Base-by-base conservation (phyloP, 2,797 vertebrate genomes). In the Anomalospiza imberbis region DNA sequence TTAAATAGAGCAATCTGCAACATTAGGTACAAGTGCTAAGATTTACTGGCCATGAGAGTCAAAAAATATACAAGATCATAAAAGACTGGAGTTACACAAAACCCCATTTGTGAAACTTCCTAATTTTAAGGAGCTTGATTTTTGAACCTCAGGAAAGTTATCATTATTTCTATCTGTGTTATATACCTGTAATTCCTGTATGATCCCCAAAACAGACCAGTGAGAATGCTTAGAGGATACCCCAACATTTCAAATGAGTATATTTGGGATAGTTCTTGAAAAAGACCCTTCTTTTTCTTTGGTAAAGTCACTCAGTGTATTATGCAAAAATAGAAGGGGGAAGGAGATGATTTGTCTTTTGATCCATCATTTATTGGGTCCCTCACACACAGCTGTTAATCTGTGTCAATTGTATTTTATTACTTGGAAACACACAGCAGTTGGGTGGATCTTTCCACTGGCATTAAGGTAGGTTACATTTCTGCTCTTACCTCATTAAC, bases 401-500 rank as follows among this genome's bases (percentile, higher is more conserved):
- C 66, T 42, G 21, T 12, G 26, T 58, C 4, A 2, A 19, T 45
- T 1, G 1, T 53, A 60, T 88, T 67, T 89, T 91, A 36, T 77
- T 63, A 57, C 32, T 12, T 60, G 62, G 73, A 81, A 66, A 79
- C 45, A 66, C 19, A 42, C 15, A 60, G 66, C 25, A 74, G 16
- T 62, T 92, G 76, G 47, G n/a, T 72, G 36, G 26, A 89, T 91
- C 58, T 84, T 86, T 81, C 78, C 82, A n/a, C 36, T 17, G 6
- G 36, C 55, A 76, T 82, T 61, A 88, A 92, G 67, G 85, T 36
- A 86, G 73, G 70, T 84, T 85, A 57, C 47, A 20, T 78, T 89
- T 94, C 88, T 67, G 36, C 73, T 95, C 48, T 72, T 83, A 70
- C 58, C 66, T 81, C 89, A 88, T 85, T 92, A 76, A 86, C 87